Conservation (phyloP, 2,797 vertebrate genomes). For the Cheirogaleus major region DNA sequence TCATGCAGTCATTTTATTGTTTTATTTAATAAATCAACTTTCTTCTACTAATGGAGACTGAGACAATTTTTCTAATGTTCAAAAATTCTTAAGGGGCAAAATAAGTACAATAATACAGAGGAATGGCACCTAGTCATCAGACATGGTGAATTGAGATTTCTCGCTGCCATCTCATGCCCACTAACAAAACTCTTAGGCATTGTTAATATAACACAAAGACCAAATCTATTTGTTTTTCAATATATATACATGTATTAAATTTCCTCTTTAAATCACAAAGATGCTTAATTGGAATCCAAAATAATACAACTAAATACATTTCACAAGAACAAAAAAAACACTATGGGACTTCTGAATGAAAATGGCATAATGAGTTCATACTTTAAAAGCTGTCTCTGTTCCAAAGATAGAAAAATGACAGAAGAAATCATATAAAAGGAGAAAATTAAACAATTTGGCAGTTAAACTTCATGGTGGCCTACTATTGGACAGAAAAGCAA, state of each 20-base stretch:
- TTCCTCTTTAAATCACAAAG: slow-evolving; percentile 8
- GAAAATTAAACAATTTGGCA: background rate
- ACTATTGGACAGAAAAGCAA: background rate
- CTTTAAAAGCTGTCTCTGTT: background rate
- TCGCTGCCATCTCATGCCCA: background rate
- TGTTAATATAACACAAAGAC: background rate
- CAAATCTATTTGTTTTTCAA: background rate
- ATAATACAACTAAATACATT: background rate
- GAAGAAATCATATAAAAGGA: background rate
- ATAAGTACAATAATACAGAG: background rate
- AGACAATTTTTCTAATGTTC: background rate
- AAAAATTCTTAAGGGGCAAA: background rate
- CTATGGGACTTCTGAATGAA: background rate
- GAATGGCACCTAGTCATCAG: background rate
- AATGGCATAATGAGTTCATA: background rate
- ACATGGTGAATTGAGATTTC: background rate
- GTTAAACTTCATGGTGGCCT: background rate
- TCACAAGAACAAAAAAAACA: background rate
- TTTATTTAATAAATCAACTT: background rate
- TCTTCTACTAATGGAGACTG: background rate
- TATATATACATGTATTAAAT: background rate
- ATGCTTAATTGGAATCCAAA: background rate
- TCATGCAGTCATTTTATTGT: background rate
- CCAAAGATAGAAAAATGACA: background rate
- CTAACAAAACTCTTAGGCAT: background rate